phyloP scores from a whole-genome alignment of 1,140 invertebrate genomes.

The Platyura marginata region DNA sequence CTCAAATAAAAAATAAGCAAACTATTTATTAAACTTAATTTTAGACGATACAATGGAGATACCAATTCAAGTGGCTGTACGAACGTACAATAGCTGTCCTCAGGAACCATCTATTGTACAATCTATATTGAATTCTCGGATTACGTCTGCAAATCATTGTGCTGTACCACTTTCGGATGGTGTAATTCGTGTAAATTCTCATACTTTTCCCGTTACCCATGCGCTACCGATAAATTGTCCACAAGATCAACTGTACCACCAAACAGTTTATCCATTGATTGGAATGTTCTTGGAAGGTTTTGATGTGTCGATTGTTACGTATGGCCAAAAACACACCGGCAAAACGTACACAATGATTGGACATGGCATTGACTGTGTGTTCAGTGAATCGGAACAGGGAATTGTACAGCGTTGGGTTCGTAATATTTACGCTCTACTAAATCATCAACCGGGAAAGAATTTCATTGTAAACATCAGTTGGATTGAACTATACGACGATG shows the following conservation, averaged over 20 bases:
- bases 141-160: conserved; percentile 3
- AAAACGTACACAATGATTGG: conserved; percentile 66
- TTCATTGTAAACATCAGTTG: conserved; percentile 41
- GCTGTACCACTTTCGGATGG: conserved; percentile 10
- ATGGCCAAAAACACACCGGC: conserved; percentile 57
- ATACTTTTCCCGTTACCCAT: conserved; percentile 22
- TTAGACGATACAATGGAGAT: too few relatives aligned
- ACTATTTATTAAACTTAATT: too few relatives aligned
- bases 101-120: too few relatives aligned
- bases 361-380: conserved; percentile 43
- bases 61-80: conserved; percentile 36
- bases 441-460: conserved; percentile 34
- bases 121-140: conserved; percentile 29
- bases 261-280: conserved; percentile 29
- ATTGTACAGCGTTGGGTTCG: conserved; percentile 54
- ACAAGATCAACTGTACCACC: conserved; percentile 26
- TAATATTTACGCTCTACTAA: conserved; percentile 48
- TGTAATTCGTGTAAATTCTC: conserved; percentile 18
- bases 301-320: conserved; percentile 54
- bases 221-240: conserved; percentile 23
- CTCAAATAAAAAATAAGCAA: too few relatives aligned
- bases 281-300: conserved; percentile 46
- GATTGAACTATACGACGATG: conserved; percentile 38
- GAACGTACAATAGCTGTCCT: conserved; percentile 29
- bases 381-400: conserved; percentile 52